Base-by-base conservation (phyloP, 2,797 vertebrate genomes). In the Cynodonichthys magdalenae region DNA sequence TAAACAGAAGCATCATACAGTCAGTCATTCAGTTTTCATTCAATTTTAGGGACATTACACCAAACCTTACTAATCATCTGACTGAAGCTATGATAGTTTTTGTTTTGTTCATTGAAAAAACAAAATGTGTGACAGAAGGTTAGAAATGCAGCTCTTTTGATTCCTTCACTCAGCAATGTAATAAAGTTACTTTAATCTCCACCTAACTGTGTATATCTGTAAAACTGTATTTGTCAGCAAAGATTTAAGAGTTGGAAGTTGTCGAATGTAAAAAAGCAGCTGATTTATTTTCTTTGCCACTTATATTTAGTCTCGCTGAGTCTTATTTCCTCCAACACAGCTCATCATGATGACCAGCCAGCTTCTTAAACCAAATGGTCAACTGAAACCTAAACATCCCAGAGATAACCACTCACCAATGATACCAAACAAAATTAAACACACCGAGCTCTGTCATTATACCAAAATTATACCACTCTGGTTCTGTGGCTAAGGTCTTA, bases 381-480 rank as follows among this genome's bases (percentile, higher is more conserved):
- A 39, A 65, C 65, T 69, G 20, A 67, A 81, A 70, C 47, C 28
- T 47, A 64, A 71, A 67, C 27, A 39, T 39, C 44, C 69, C 50
- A 20, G 29, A 61, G 66, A 79, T 59, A 75, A 63, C 61, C 57
- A 50, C 28, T 52, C 58, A 61, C 20, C 59, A 58, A 47, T 44
- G 39, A 63, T 28, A 29, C 48, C 66, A 73, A 76, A 53, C 69
- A 65, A 71, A 79, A 17, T 55, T 59, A 75, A 48, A 72, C 68
- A 71, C 58, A 36, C 48, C 29, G n/a, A 71, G 12, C 18, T 2
- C 8, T 39, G 17, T 75, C 17, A 66, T 81, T 76, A 59, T 0
- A 44, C 27, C 53, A 51, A 45, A 53, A 17, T 24, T 4, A 51
- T 74, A 46, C 53, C 55, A 28, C 39, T 54, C 50, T 46, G 42